Base-by-base conservation (phyloP, 2,888 invertebrate genomes). In the Ennomos erosarius region DNA sequence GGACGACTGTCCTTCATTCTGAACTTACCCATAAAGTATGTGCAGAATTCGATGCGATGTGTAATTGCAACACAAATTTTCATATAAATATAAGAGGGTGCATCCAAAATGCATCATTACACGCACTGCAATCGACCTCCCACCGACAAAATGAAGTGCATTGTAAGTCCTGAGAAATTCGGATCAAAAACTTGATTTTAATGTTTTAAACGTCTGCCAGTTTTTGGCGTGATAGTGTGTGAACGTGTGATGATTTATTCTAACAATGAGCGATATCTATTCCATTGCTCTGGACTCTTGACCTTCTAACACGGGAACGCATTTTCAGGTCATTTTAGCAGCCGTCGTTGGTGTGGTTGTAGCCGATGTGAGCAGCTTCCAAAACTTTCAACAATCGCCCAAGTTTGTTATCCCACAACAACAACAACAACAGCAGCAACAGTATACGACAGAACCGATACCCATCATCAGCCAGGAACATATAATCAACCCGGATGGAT, bases 401-500 rank as follows among this genome's bases (percentile, higher is more conserved):
- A 74, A 79, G 16, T 81, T 81, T 45, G 64, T 75, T 11, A 62
- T 64, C 38, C 68, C 74, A 33, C 75, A 75, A 49, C 80, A 81
- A 44, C 79, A 79, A 12, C 75, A 73, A n/a, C 73, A 70, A 34
- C 77, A 76, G 33, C 81, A 82, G 34, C 83, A 84, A 39, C 84
- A 77, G 40, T 90, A 93, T 43, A 82, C 90, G 0, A 93, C 93
- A 4, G 94, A 95, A 64, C 94, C 94, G 0, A 94, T 95, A 36
- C 95, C 95, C 10, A 95, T 95, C 58, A 84, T 95, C 46, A 83
- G 94, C 55, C 95, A 95, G 79, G 95, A 95, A 67, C 94, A 95
- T 70, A 93, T 95, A 73, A 93, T 95, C 13, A 95, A 95, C 72
- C 94, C 94, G 35, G 95, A 95, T 81, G 95, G 95, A 64, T 94